These are phyloP conservation scores for Nematolebias whitei DNA, from an alignment of 2,113 vertebrate genomes.

Conservation along the genomic window DNA sequence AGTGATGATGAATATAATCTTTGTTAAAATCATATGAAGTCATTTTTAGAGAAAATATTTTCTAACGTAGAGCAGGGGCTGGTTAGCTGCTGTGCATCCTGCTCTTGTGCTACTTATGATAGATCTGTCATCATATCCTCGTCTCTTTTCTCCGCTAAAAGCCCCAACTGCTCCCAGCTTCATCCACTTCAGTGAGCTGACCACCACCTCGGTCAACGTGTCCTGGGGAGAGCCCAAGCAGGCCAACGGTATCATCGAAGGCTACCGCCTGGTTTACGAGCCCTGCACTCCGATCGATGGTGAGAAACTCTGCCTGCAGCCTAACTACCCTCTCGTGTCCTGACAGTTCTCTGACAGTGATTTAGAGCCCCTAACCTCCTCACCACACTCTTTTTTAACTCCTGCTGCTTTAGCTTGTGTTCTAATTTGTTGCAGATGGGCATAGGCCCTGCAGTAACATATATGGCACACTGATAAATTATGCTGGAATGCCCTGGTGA, in stretches of 20 bases:
- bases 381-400: conserved; percentile 49
- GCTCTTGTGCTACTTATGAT: background rate
- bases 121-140: conserved; percentile 12
- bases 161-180: conserved; percentile 89
- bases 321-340: conserved; percentile 35
- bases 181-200: conserved; percentile 94
- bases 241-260: conserved; percentile 94
- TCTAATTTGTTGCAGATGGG: conserved; percentile 69
- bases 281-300: conserved; percentile 95
- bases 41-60: background rate
- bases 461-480: conserved; percentile 53
- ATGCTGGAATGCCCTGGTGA: conserved; percentile 43
- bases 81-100: background rate
- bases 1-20: background rate
- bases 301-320: conserved; percentile 77
- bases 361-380: conserved; percentile 54
- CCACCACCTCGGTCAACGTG: conserved; percentile 97
- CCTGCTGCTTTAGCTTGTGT: conserved; percentile 51
- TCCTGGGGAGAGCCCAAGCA: conserved; percentile 92
- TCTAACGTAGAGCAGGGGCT: background rate
- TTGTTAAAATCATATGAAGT: too few relatives aligned
- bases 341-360: conserved; percentile 59
- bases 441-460: conserved; percentile 50
- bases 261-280: conserved; percentile 93
- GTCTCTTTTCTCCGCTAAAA: conserved; percentile 52